These are phyloP conservation scores for Collichthys lucidus DNA, from an alignment of 2,113 vertebrate genomes.

Conservation along the genomic window DNA sequence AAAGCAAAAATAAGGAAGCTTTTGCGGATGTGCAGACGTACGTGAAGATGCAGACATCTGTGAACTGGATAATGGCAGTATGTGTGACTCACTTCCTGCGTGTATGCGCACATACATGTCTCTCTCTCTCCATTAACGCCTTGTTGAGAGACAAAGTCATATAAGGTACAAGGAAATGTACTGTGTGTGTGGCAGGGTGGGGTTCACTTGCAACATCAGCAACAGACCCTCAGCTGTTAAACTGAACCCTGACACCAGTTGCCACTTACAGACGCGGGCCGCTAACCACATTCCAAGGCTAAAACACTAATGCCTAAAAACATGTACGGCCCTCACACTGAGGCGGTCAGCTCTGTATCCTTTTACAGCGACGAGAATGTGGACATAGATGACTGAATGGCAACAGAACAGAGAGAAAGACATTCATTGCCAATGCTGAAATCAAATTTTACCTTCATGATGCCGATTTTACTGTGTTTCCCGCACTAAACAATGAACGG, in stretches of 20 bases:
- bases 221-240: conserved; percentile 65
- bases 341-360: neutral
- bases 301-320: conserved; percentile 16
- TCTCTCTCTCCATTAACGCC: neutral
- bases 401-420: neutral
- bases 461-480: conserved; percentile 11
- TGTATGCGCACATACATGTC: neutral
- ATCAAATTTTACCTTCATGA: neutral
- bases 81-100: conserved; percentile 66
- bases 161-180: neutral
- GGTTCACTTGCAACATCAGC: conserved; percentile 53
- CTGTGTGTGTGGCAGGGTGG: conserved; percentile 46
- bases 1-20: neutral
- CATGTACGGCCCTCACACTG: conserved; percentile 3
- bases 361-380: conserved; percentile 1
- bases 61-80: conserved; percentile 19
- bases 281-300: conserved; percentile 32
- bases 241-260: conserved; percentile 57
- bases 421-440: neutral
- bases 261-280: conserved; percentile 29
- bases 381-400: neutral
- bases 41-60: conserved; percentile 25
- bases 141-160: conserved; percentile 9
- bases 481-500: neutral
- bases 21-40: neutral